A percentile compares a stretch with the other conserved stretches of the same genome.
phyloP scores from a whole-genome alignment of 2,797 vertebrate species.

The Rhinoraja longicauda region DNA sequence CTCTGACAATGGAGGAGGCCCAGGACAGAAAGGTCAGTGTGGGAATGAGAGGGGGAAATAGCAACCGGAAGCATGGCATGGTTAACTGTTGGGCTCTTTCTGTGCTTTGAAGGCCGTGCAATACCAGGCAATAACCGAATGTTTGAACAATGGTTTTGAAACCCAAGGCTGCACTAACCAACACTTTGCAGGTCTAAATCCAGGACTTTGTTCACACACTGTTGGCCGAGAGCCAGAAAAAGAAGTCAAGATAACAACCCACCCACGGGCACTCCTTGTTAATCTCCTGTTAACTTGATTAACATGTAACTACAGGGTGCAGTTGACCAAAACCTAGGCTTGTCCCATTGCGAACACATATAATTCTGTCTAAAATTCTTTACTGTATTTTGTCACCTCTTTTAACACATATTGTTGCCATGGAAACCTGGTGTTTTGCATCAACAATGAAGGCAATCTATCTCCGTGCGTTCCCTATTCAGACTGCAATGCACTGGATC shows the following conservation, averaged over 20 bases:
- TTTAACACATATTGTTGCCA: background rate
- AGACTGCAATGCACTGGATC: background rate
- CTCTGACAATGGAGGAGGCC: too few relatives aligned
- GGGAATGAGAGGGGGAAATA: too few relatives aligned
- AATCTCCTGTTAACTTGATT: background rate
- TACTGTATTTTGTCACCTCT: background rate
- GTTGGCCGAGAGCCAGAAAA: background rate
- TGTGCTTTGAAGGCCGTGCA: background rate
- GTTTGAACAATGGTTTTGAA: too few relatives aligned
- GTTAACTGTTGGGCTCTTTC: background rate
- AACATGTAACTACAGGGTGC: background rate
- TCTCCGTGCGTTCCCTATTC: background rate
- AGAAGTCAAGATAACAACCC: background rate
- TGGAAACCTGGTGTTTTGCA: slow-evolving; percentile 16
- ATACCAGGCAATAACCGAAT: background rate
- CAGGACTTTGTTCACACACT: background rate
- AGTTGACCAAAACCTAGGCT: background rate
- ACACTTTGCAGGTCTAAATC: background rate
- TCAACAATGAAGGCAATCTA: background rate
- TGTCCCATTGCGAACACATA: background rate
- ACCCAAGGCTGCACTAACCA: background rate
- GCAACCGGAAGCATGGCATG: background rate
- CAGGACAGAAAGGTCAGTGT: too few relatives aligned
- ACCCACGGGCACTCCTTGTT: background rate
- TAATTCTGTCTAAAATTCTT: background rate